Conservation (phyloP, 2,888 invertebrate genomes). For the Mongoloraphidia duomilia region DNA sequence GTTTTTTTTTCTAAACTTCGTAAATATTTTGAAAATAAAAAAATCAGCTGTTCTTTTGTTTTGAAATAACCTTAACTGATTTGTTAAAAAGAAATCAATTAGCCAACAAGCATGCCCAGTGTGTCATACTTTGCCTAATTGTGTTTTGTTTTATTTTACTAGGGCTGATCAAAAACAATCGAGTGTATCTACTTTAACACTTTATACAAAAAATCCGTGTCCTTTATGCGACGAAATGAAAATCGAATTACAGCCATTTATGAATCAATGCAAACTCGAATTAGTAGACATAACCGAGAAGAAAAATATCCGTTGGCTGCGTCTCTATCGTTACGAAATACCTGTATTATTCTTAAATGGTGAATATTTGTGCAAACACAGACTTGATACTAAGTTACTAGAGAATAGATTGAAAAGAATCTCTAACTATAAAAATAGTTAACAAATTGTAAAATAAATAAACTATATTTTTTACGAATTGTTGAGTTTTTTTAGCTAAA, state of each 20-base stretch:
- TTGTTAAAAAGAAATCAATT: no score
- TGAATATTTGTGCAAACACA: constrained; percentile 65
- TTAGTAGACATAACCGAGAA: constrained; percentile 62
- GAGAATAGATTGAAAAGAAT: constrained; percentile 29
- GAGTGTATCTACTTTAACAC: constrained; percentile 48
- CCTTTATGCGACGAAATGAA: constrained; percentile 68
- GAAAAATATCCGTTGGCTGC: constrained; percentile 56
- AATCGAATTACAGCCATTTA: constrained; percentile 42
- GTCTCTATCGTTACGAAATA: constrained; percentile 68
- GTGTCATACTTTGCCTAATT: not conserved
- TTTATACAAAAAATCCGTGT: constrained; percentile 73
- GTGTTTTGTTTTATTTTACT: constrained; percentile 2
- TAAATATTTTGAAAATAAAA: not conserved
- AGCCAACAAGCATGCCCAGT: not conserved
- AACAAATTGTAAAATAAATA: no score
- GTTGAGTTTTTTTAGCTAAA: no score
- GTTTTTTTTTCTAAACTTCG: not conserved
- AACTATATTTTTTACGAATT: no score
- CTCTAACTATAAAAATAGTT: no score
- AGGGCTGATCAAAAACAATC: not conserved
- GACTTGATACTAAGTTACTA: constrained; percentile 43
- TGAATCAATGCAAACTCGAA: constrained; percentile 46
- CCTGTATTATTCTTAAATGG: constrained; percentile 79
- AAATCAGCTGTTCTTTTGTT: no score
- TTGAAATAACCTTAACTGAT: no score